Base-by-base conservation (phyloP, 2,888 invertebrate genomes). In the Idaea biselata region DNA sequence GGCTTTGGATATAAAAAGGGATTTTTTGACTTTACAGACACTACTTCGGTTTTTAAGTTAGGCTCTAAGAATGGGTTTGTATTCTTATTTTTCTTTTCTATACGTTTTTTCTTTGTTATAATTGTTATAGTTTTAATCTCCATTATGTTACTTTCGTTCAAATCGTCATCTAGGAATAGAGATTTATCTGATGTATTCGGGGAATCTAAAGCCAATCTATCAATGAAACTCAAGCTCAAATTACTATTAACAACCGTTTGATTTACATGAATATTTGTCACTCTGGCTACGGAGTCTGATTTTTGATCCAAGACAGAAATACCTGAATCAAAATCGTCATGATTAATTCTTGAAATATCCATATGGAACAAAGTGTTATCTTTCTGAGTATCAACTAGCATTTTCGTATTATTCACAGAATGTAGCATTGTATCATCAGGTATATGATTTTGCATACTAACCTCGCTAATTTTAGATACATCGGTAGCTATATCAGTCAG, bases 91-190 rank as follows among this genome's bases (percentile, higher is more conserved):
- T 74, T 75, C 2, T 73, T 75, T 7, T 73, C 63, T 8, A 86
- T 68, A 17, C 80, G 69, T 68, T 89, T 90, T 73, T 88, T 91
- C 64, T 89, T 92, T 0, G 91, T 91, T 17, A 92, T 87, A 14
- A 91, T 89, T 58, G 91, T 92, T 1, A 93, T 93, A 0, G 93
- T 91, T 83, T 93, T 93, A 1, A 93, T 92, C 70, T 93, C 93
- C 93, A 93, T 93, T 18, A 93, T 93, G 66, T 93, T 93, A 63
- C 93, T 93, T 75, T 93, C 93, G 69, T 93, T 93, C 57, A 93
- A 78, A 74, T 93, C 93, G 71, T 93, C 93, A 63, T 93, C 93
- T 1, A 90, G 78, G 65, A 83, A 89, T 16, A 93, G 68, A 0
- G 91, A 91, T 69, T 87, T 87, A 32, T 90, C 89, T 0, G 91